Evolutionary conservation across 2,113 vertebrate genomes (phyloP), one percentile per base, ranked within the genome.

Genomic region (Equus quagga): DNA sequence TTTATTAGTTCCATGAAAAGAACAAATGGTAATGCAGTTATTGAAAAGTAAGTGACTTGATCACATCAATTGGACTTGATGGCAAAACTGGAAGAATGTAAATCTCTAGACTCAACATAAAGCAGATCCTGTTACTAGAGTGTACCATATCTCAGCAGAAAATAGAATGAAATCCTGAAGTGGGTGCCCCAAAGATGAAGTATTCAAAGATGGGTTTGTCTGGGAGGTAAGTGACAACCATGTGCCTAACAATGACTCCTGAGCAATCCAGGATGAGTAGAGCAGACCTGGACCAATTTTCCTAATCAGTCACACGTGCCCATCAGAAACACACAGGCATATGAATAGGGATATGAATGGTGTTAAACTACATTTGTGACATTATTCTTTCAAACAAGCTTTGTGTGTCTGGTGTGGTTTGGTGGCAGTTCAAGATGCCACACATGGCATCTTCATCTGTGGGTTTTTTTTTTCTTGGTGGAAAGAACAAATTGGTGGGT

Each of bases 401-500:
- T 24, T 41, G 46, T 14, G 49, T 86, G 93, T 67, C 31, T 88
- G 83, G 19, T 76, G 76, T 56, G 8, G 15, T 6, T 24, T 89
- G 91, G 54, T 56, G 67, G 69, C 67, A 67, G 46, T 97, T 97
- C 91, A 86, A 90, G 80, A 65, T 5, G 36, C 91, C 44, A 81
- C 83, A 44, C 41, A 81, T 73, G 79, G 91, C 64, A 76, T 2
- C 95, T 60, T 1, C 1, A 95, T 96, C 83, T 92, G 83, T 58
- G 24, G 33, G 31, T 1, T 1, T 18, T 58, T 95, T 58, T 51
- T 82, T 96, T 80, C 60, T 96, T 64, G 93, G 64, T 94, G 84
- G 94, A 96, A 94, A 9, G 87, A 98, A 97, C 78, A 90, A 94
- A 98, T 36, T 49, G 1, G 4, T 81, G 81, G 87, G 96, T 96